These are phyloP conservation scores for Gobionotothen gibberifrons DNA, from an alignment of 2,797 vertebrate genomes.

Conservation along the genomic window DNA sequence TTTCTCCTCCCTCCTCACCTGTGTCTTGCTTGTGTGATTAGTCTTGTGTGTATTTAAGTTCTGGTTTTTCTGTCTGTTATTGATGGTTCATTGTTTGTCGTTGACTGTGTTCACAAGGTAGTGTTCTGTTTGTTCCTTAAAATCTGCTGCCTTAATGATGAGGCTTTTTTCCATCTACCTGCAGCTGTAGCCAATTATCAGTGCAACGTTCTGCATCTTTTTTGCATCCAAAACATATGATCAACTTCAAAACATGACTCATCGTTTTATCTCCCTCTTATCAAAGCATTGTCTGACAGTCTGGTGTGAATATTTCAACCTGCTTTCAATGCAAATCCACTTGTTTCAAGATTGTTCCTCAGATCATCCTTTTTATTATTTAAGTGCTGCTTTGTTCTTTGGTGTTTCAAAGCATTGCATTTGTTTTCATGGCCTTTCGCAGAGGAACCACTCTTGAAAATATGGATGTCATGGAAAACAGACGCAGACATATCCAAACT, in stretches of 20 bases:
- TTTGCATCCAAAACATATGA: not conserved
- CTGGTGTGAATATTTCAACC: not conserved
- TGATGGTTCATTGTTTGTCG: too few species aligned
- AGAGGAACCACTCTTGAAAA: not conserved
- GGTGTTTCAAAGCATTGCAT: not conserved
- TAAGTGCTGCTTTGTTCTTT: not conserved
- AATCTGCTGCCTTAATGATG: too few species aligned
- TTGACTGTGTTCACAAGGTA: too few species aligned
- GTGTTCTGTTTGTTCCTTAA: too few species aligned
- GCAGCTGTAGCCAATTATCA: too few species aligned
- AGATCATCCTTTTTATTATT: not conserved
- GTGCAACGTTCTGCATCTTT: not conserved
- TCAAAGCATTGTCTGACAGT: not conserved
- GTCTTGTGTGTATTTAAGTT: too few species aligned
- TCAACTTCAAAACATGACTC: not conserved
- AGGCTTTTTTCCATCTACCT: too few species aligned
- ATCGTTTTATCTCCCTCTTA: not conserved
- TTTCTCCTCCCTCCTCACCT: too few species aligned
- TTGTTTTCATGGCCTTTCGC: not conserved
- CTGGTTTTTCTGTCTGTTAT: too few species aligned
- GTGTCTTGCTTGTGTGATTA: too few species aligned
- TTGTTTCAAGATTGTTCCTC: not conserved
- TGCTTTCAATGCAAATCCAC: constrained; percentile 2
- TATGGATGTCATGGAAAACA: not conserved
- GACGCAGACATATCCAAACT: not conserved